These are phyloP conservation scores for Agrypnus murinus DNA, from an alignment of 2,888 invertebrate species.

Conservation along the genomic window DNA sequence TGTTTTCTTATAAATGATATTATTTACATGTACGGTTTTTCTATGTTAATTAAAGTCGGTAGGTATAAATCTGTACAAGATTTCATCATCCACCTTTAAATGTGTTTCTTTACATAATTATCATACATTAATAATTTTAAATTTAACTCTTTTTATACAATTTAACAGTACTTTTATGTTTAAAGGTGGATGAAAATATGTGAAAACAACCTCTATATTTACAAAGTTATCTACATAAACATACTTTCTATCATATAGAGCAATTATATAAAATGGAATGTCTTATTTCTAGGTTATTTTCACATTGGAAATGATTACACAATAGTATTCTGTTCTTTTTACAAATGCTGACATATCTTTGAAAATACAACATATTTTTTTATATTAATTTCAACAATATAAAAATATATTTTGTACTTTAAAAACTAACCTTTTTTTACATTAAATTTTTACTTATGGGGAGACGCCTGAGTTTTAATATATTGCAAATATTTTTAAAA, in stretches of 20 bases:
- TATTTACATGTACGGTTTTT: constrained; percentile 47
- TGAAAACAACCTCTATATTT: constrained; percentile 67
- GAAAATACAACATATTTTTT: constrained; percentile 61
- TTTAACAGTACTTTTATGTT: constrained; percentile 29
- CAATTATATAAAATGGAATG: constrained; percentile 69
- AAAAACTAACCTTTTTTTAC: background rate
- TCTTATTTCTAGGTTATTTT: constrained; percentile 66
- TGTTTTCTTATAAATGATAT: constrained; percentile 51
- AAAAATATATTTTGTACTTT: constrained; percentile 62
- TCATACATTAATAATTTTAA: constrained; percentile 31
- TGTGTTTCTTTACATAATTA: constrained; percentile 46
- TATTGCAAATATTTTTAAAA: constrained; percentile 56
- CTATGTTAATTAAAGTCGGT: constrained; percentile 49
- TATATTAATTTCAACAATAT: constrained; percentile 55
- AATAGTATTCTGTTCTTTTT: constrained; percentile 59
- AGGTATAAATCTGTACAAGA: constrained; percentile 55
- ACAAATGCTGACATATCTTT: constrained; percentile 68
- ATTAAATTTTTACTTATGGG: constrained; percentile 52
- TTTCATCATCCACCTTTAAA: constrained; percentile 53
- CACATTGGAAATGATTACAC: constrained; percentile 62
- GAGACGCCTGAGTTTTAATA: constrained; percentile 59
- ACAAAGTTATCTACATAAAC: constrained; percentile 50
- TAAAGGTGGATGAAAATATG: constrained; percentile 56
- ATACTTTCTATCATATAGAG: constrained; percentile 16
- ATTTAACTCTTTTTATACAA: too few relatives aligned